phyloP scores from a whole-genome alignment of 2,888 invertebrate genomes.

The Pilophorus perplexus region DNA sequence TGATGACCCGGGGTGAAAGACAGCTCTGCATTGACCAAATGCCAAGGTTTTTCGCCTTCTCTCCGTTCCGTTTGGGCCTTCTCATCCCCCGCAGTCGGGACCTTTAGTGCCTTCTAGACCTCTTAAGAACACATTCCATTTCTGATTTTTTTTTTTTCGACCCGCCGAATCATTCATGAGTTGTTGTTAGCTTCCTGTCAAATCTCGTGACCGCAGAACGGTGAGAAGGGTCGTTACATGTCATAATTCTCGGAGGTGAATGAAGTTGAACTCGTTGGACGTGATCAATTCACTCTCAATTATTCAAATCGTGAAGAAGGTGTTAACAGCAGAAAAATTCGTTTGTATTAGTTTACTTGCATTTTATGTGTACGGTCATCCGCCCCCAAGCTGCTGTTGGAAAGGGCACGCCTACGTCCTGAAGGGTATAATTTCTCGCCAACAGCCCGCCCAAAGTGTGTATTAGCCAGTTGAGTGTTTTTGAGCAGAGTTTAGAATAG shows the following conservation, averaged over 20 bases:
- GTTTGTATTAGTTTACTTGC: no score
- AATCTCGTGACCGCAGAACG: no score
- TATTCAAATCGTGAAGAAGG: not conserved
- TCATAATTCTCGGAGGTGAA: not conserved
- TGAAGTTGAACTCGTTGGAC: constrained; percentile 17
- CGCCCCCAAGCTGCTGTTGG: no score
- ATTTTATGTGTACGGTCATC: no score
- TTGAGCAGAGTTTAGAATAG: no score
- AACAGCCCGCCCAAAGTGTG: no score
- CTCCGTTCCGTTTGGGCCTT: constrained; percentile 11
- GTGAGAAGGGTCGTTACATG: no score
- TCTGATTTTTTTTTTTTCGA: constrained; percentile 18
- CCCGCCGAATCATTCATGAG: constrained; percentile 10
- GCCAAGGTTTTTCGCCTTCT: constrained; percentile 38
- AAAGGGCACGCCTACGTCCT: no score
- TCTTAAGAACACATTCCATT: constrained; percentile 12
- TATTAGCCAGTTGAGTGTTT: no score
- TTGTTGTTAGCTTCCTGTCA: constrained; percentile 7
- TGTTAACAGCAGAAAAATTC: no score
- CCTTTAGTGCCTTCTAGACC: constrained; percentile 30
- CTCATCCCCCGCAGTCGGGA: constrained; percentile 24
- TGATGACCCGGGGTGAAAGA: constrained; percentile 42
- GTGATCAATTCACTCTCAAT: constrained; percentile 2
- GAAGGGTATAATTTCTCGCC: no score
- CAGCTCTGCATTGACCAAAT: constrained; percentile 42